Conservation (phyloP, 2,888 invertebrate species). For the Allacma fusca region DNA sequence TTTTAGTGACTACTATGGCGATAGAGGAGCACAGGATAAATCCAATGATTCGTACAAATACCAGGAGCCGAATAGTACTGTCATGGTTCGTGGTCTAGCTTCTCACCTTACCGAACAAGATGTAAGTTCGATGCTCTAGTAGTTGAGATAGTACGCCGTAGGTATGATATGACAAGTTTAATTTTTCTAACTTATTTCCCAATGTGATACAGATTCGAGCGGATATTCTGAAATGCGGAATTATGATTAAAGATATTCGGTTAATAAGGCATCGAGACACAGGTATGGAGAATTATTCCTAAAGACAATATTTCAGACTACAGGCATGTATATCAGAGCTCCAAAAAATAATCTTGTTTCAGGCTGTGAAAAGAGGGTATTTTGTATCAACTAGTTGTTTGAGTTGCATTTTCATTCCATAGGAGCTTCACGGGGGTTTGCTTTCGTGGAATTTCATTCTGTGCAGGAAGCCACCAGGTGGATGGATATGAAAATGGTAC, state of each 20-base stretch:
- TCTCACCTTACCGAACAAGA: constrained; percentile 80
- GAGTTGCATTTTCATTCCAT: too few species aligned
- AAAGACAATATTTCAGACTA: too few species aligned
- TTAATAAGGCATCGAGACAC: constrained; percentile 84
- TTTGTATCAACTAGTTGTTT: too few species aligned
- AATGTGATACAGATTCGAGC: constrained; percentile 74
- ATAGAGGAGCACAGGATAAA: constrained; percentile 50
- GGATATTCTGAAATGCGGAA: constrained; percentile 76
- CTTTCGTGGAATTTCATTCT: constrained; percentile 92
- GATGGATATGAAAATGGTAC: constrained; percentile 91
- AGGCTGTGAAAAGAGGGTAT: too few species aligned
- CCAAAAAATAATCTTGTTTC: too few species aligned
- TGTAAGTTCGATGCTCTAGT: constrained; percentile 70
- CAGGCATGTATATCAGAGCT: too few species aligned
- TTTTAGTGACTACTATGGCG: constrained; percentile 52
- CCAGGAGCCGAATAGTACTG: constrained; percentile 74
- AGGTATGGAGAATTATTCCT: constrained; percentile 70
- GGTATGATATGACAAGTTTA: neutral
- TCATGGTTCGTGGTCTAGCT: constrained; percentile 78
- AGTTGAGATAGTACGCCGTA: too few species aligned
- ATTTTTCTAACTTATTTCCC: neutral
- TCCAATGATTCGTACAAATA: constrained; percentile 66
- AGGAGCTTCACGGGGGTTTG: constrained; percentile 89
- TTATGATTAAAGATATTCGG: constrained; percentile 81
- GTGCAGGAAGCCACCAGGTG: constrained; percentile 86